These are phyloP conservation scores for Karalla daura DNA, from an alignment of 2,797 vertebrate species.

Conservation along the genomic window DNA sequence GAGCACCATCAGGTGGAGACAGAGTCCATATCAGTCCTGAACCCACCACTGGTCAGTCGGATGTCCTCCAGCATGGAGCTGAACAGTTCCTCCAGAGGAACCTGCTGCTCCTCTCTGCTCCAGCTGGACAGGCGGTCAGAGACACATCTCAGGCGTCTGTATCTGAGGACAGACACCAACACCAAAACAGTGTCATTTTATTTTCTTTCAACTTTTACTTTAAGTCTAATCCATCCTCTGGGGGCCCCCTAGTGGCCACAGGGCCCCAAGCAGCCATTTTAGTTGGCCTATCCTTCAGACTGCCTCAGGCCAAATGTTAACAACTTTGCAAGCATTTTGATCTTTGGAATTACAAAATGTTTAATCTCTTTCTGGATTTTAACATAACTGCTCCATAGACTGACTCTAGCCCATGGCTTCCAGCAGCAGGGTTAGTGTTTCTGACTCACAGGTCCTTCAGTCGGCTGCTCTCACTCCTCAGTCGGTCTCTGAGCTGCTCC, in stretches of 20 bases:
- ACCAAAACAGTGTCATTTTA: too few species aligned
- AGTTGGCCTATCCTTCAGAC: too few species aligned
- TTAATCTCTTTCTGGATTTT: not conserved
- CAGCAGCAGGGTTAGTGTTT: not conserved
- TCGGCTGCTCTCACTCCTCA: conserved; percentile 68
- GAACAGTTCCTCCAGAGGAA: conserved; percentile 74
- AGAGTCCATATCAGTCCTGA: too few species aligned
- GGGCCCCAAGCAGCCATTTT: too few species aligned
- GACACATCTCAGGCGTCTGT: conserved; percentile 72
- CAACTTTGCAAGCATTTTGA: too few species aligned
- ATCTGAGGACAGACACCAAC: conserved; percentile 67
- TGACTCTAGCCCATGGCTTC: too few species aligned
- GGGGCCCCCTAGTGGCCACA: too few species aligned
- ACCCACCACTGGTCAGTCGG: conserved; percentile 49
- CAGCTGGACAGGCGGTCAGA: conserved; percentile 69
- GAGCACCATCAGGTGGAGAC: too few species aligned
- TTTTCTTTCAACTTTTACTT: too few species aligned
- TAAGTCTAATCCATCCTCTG: too few species aligned
- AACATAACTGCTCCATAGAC: not conserved
- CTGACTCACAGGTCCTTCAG: conserved; percentile 78
- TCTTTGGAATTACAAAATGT: not conserved
- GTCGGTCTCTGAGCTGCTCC: conserved; percentile 66
- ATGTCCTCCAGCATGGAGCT: conserved; percentile 58
- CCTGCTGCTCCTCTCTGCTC: conserved; percentile 63
- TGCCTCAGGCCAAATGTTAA: not conserved